Evolutionary conservation across 2,797 vertebrate genomes (phyloP).

Genomic region (Takifugu rubripes): DNA sequence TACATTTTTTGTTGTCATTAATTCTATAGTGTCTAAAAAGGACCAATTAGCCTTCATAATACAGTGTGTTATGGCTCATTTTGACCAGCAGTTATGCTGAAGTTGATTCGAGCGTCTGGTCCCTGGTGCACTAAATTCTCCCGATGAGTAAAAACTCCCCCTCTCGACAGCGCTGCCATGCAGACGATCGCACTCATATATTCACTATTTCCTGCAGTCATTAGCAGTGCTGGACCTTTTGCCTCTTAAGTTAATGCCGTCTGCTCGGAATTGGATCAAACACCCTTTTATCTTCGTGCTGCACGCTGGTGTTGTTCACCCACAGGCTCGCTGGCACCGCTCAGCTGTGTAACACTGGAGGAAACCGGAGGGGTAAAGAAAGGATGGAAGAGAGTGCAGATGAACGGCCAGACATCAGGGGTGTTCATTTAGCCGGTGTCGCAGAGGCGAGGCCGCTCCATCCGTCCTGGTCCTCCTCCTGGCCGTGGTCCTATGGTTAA

Average conservation of each 20-base stretch:
- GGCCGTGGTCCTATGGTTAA: slow-evolving; percentile 27
- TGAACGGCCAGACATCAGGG: slow-evolving; percentile 6
- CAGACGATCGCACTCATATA: too few species aligned
- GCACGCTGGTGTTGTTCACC: slow-evolving; percentile 7
- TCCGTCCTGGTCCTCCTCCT: slow-evolving; percentile 12
- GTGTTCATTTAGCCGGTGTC: not conserved
- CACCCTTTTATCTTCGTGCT: slow-evolving; percentile 24
- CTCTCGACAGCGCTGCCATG: not conserved
- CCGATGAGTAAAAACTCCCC: not conserved
- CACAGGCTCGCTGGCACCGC: slow-evolving; percentile 22
- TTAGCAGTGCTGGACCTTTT: slow-evolving; percentile 14
- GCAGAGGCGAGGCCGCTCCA: slow-evolving; percentile 22
- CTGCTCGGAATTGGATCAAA: slow-evolving; percentile 31
- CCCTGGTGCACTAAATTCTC: too few species aligned
- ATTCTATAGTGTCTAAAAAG: too few species aligned
- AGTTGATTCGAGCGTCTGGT: too few species aligned
- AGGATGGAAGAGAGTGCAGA: slow-evolving; percentile 5
- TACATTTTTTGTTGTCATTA: too few species aligned
- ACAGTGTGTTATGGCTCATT: too few species aligned
- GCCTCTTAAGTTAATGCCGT: slow-evolving; percentile 24
- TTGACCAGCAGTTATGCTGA: too few species aligned
- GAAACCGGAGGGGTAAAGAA: not conserved
- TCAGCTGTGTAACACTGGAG: slow-evolving; percentile 4
- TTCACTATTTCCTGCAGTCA: slow-evolving; percentile 2
- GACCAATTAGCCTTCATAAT: too few species aligned